phyloP scores from a whole-genome alignment of 2,888 invertebrate genomes.

The Scrobipalpa atriplicella region DNA sequence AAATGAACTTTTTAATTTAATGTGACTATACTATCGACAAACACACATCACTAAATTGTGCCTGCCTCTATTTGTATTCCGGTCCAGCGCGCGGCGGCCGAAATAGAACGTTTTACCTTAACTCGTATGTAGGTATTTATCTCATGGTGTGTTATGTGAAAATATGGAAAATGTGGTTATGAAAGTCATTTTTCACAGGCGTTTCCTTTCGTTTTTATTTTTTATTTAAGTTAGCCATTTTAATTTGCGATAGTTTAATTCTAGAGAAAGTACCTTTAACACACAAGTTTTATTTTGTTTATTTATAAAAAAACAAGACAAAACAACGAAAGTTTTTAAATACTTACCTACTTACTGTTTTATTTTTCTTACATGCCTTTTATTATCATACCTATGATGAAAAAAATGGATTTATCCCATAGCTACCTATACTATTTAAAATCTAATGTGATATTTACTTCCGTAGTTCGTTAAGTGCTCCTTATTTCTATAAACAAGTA shows the following conservation, averaged over 20 bases:
- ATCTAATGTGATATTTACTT: no score
- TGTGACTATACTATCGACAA: background rate
- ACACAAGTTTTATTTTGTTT: no score
- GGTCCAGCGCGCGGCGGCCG: slow-evolving; percentile 50
- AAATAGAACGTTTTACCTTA: slow-evolving; percentile 62
- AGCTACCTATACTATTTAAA: no score
- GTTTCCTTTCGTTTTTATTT: background rate
- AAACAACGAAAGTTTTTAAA: no score
- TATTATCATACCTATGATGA: no score
- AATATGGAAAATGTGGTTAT: slow-evolving; percentile 50
- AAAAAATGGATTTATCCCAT: no score
- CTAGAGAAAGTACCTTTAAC: background rate
- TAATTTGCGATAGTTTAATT: background rate
- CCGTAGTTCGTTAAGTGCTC: no score
- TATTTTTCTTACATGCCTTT: no score
- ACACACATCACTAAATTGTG: slow-evolving; percentile 6
- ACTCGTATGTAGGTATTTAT: slow-evolving; percentile 54
- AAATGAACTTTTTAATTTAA: slow-evolving; percentile 37
- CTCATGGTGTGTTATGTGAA: slow-evolving; percentile 57
- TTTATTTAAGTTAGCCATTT: no score
- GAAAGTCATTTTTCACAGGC: slow-evolving; percentile 27
- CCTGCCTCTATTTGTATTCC: slow-evolving; percentile 59
- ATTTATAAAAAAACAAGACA: no score
- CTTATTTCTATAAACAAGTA: no score
- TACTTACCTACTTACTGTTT: no score